Base-by-base conservation (phyloP, 2,888 invertebrate genomes). In the Agapostemon virescens region DNA sequence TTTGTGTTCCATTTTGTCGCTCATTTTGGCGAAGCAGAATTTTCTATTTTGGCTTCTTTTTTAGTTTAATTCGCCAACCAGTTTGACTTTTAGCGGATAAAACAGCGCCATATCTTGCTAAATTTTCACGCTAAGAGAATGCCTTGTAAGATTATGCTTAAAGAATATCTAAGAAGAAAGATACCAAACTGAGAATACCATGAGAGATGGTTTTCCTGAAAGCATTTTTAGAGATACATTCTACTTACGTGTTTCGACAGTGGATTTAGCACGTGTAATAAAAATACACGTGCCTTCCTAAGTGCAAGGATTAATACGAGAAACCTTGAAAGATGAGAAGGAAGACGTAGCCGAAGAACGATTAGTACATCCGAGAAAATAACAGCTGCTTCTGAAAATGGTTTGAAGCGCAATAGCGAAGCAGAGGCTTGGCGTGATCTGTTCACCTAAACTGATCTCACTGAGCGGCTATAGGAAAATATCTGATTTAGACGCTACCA, bases 401-500 rank as follows among this genome's bases (percentile, higher is more conserved):
- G n/a, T 49, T 58, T n/a, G 40, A 69, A 64, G 49, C 30, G 23
- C 45, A 45, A 23, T n/a, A 71, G 26, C 17, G n/a, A 71, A 30
- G 20, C 64, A 45, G 15, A 33, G 52, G 52, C 73, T 79, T 79
- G 42, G 80, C 80, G 69, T 79, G 80, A 81, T 81, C 67, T 66
- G 42, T 67, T 67, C 30, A 15, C 73, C 49, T 79, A 74, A 81
- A 79, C 74, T 70, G 73, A 79, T 67, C 61, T 74, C 20, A n/a
- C 73, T 20, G 26, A 9, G n/a, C 20, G 17, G 58, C 61, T 67
- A 38, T 38, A 61, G 45, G 69, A 61, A 70, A 67, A 79, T 79
- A 80, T 80, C 79, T 73, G 80, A 80, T 80, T 80, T 79, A 69
- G 69, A 79, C 70, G 77, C 70, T 67, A 77, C 72, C 79, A 38